These are phyloP conservation scores for Chrysoperla carnea DNA, from an alignment of 1,140 invertebrate genomes.

Conservation along the genomic window DNA sequence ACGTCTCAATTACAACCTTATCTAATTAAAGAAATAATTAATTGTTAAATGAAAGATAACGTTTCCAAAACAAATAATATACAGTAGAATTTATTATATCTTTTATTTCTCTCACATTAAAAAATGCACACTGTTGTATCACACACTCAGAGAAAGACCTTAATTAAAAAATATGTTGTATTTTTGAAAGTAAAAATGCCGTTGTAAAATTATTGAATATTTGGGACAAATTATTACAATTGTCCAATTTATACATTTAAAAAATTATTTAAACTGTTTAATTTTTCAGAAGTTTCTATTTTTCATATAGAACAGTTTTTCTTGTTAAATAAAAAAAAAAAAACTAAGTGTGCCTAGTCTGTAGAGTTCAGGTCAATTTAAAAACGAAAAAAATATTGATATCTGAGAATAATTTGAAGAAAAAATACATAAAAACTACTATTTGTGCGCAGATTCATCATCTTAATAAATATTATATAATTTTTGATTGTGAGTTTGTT, in stretches of 20 bases:
- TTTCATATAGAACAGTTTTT: slow-evolving; percentile 23
- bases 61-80: no score
- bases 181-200: slow-evolving; percentile 19
- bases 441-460: no score
- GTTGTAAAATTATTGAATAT: slow-evolving; percentile 13
- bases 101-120: no score
- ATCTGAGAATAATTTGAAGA: background rate
- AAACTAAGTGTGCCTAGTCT: slow-evolving; percentile 26
- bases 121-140: slow-evolving; percentile 22
- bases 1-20: no score
- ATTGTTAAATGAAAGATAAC: no score
- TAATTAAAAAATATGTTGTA: slow-evolving; percentile 23
- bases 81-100: no score
- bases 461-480: no score
- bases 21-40: no score
- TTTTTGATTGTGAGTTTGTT: no score
- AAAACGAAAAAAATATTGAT: slow-evolving; percentile 15
- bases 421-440: no score
- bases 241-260: slow-evolving; percentile 6
- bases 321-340: slow-evolving; percentile 19
- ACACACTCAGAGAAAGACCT: slow-evolving; percentile 20
- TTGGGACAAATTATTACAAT: background rate
- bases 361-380: slow-evolving; percentile 26
- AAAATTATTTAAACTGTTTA: slow-evolving; percentile 17
- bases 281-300: slow-evolving; percentile 25